Evolutionary conservation across 2,113 vertebrate genomes (phyloP).

Genomic region (Otus sunia): DNA sequence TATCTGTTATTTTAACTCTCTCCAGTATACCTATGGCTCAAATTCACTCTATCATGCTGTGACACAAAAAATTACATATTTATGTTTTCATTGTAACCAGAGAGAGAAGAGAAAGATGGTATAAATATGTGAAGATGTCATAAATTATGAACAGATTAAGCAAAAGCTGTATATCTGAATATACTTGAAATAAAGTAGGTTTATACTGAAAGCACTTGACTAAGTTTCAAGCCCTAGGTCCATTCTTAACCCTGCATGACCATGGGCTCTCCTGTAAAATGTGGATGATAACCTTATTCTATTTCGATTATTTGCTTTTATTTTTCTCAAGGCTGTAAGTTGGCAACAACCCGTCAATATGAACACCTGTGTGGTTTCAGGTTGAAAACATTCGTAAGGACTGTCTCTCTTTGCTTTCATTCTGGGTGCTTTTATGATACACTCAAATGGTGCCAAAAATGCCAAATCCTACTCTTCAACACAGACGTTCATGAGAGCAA

Average conservation of each 20-base stretch:
- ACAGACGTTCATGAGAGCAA: rapidly evolving
- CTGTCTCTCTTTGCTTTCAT: background rate
- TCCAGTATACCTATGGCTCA: background rate
- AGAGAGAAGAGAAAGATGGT: background rate
- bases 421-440: background rate
- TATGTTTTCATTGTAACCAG: background rate
- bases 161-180: background rate
- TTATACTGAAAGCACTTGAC: background rate
- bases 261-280: background rate
- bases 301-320: background rate
- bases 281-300: background rate
- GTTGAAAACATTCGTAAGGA: background rate
- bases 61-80: background rate
- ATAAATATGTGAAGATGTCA: background rate
- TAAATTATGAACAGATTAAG: background rate
- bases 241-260: background rate
- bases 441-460: background rate
- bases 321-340: background rate
- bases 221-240: background rate
- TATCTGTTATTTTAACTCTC: background rate
- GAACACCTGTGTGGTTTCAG: background rate
- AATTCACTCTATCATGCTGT: background rate
- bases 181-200: background rate
- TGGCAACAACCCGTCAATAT: background rate
- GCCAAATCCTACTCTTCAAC: background rate